Base-by-base conservation (phyloP, 2,888 invertebrate genomes). In the Dicycla oo region DNA sequence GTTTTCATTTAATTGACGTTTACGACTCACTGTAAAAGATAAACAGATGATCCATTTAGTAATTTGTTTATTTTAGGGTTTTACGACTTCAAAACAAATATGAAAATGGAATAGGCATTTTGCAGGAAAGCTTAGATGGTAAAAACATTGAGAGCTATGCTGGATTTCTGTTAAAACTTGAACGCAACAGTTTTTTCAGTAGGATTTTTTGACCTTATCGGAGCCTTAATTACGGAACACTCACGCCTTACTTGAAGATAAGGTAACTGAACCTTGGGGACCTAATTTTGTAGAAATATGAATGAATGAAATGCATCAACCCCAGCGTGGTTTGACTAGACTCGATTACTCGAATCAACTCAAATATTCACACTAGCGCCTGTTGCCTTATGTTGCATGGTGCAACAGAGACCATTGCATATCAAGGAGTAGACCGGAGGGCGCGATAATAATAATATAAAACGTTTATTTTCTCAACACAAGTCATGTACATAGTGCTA, bases 31-130 rank as follows among this genome's bases (percentile, higher is more conserved):
- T 13, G 34, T 78, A 43, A 57, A 65, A 2, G 63, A 69, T 43
- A 38, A 65, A 75, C 81, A 78, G 78, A 62, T 57, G 78, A 62
- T 51, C 15, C 51, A 18, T 57, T 69, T 38, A n/a, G 60, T 69
- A 43, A 67, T 58, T 45, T 8, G 38, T 45, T 51, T 34, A 23
- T 30, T 23, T 76, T 23, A 30, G 3, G 15, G 13, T 51, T 57
- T 56, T 26, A 8, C 6, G 0, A 18, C 2, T 40, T 26, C 1
- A 38, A n/a, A 26, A 45, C 0, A 15, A n/a, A 38, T 10, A 6
- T 45, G 8, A 64, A 43, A 66, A 30, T 63, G 3, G 13, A 66
- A 4, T 30, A 62, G n/a, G 2, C 15, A n/a, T 43, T 43, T 66
- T 18, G 18, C 18, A 18, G 18, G 43, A 43, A 30, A 26, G 13